Evolutionary conservation across 2,113 vertebrate species (phyloP).

Genomic region (Rousettus leschenaultii): DNA sequence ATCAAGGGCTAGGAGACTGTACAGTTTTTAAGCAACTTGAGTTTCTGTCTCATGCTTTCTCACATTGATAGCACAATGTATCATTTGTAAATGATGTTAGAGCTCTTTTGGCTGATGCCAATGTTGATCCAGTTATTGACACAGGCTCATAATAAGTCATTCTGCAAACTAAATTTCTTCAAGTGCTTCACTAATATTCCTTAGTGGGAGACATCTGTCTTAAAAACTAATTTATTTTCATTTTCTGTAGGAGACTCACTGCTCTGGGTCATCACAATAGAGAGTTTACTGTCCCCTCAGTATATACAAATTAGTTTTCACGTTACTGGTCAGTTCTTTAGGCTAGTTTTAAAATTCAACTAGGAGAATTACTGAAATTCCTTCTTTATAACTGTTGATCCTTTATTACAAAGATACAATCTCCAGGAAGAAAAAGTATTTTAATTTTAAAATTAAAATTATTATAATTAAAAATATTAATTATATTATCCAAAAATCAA

Average conservation of each 20-base stretch:
- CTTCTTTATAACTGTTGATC: not conserved
- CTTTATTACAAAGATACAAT: not conserved
- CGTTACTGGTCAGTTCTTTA: not conserved
- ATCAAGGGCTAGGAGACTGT: not conserved
- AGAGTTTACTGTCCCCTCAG: not conserved
- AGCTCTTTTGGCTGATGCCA: not conserved
- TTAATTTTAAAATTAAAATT: no score
- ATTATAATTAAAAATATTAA: no score
- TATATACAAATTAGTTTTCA: not conserved
- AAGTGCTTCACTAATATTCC: not conserved
- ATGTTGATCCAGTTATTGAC: not conserved
- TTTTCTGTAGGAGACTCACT: not conserved
- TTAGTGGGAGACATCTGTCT: not conserved
- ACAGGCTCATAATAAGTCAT: not conserved
- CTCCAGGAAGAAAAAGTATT: not conserved
- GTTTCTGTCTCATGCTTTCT: not conserved
- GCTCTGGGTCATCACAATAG: not conserved
- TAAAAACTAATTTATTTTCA: not conserved
- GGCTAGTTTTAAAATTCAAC: not conserved
- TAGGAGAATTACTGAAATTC: not conserved
- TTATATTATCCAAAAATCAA: not conserved
- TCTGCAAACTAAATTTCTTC: not conserved
- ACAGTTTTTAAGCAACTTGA: not conserved
- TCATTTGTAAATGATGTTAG: not conserved
- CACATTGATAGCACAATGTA: not conserved